Evolutionary conservation across 1,140 invertebrate species (phyloP).

Genomic region (Contarinia nasturtii): DNA sequence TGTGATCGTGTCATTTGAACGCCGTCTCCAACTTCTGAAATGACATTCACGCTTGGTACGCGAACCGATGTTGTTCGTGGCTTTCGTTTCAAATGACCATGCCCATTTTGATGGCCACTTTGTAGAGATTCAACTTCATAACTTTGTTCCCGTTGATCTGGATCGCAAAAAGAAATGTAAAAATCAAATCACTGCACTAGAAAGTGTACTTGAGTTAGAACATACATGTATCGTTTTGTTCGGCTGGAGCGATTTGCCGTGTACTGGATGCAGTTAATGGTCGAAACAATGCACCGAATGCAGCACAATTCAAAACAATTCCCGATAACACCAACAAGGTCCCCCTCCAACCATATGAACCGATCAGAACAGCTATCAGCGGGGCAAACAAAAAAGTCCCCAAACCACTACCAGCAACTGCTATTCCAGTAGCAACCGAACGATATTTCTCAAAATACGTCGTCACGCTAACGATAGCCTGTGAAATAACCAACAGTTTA

Average conservation of each 20-base stretch:
- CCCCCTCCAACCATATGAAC: constrained; percentile 44
- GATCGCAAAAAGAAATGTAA: no score
- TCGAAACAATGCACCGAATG: constrained; percentile 68
- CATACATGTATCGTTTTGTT: no score
- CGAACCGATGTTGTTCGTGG: no score
- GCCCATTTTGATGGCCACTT: not conserved
- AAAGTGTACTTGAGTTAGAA: no score
- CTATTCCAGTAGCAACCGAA: constrained; percentile 77
- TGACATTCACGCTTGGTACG: not conserved
- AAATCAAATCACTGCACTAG: no score
- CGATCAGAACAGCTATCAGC: constrained; percentile 43
- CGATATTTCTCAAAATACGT: constrained; percentile 84
- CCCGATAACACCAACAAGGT: constrained; percentile 64
- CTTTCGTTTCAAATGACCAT: not conserved
- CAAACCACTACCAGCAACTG: constrained; percentile 82
- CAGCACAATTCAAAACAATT: constrained; percentile 59
- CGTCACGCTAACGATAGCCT: constrained; percentile 86
- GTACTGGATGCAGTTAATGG: constrained; percentile 31
- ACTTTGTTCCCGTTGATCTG: no score
- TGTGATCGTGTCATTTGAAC: constrained; percentile 12
- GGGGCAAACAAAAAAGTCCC: constrained; percentile 73
- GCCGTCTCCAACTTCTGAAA: constrained; percentile 2
- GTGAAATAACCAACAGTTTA: constrained; percentile 52
- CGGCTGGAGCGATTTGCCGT: no score
- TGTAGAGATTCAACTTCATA: no score